These are phyloP conservation scores for Chironomus tepperi DNA, from an alignment of 1,140 invertebrate genomes.

Conservation along the genomic window DNA sequence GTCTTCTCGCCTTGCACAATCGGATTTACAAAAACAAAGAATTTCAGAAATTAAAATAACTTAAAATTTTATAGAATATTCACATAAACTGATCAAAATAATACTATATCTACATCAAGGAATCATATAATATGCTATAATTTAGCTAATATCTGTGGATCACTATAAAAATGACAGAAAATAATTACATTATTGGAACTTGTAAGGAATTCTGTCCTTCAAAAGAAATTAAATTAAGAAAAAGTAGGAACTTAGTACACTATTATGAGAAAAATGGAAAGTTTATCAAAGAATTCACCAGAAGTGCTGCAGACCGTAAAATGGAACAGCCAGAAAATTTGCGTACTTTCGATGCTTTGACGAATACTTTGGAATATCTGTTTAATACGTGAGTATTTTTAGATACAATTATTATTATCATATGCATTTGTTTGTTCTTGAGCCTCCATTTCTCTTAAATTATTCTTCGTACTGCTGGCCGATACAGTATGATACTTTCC, in stretches of 20 bases:
- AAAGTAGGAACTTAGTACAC: background rate
- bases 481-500: background rate
- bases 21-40: no score
- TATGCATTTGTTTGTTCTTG: background rate
- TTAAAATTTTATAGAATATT: no score
- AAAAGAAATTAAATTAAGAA: slow-evolving; percentile 41
- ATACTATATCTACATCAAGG: no score
- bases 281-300: background rate
- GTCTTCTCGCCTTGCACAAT: no score
- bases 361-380: background rate
- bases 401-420: background rate
- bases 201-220: slow-evolving; percentile 46
- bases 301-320: background rate
- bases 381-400: slow-evolving; percentile 6
- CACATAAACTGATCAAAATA: no score
- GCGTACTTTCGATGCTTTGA: background rate
- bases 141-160: no score
- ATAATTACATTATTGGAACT: slow-evolving; percentile 33
- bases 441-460: background rate
- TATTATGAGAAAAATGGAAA: slow-evolving; percentile 1
- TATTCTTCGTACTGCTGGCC: background rate
- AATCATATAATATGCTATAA: no score
- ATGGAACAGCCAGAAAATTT: background rate
- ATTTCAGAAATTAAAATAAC: no score
- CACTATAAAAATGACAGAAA: no score